These are phyloP conservation scores for Acanthaster planci DNA, from an alignment of 35 echinoderm and acorn worm species.

Conservation along the genomic window DNA sequence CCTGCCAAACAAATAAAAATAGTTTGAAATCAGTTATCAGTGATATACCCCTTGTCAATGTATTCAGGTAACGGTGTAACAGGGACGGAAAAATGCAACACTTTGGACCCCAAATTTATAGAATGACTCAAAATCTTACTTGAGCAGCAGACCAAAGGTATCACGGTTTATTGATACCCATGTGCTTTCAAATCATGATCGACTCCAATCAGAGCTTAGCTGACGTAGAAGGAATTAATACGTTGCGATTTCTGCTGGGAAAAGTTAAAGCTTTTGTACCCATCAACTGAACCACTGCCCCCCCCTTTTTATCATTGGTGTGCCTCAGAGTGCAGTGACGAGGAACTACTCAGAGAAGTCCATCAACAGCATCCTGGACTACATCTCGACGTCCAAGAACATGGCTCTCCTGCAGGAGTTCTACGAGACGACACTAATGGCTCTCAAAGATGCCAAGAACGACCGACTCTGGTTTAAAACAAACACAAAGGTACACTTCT, in stretches of 20 bases:
- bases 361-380: slow-evolving; percentile 98
- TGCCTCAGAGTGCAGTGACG: slow-evolving; percentile 94
- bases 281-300: background rate
- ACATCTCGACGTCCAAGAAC: slow-evolving; percentile 99
- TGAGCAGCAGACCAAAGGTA: too few species aligned
- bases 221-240: too few species aligned
- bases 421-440: slow-evolving; percentile 96
- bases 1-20: background rate
- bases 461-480: slow-evolving; percentile 99
- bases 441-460: slow-evolving; percentile 97
- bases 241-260: too few species aligned
- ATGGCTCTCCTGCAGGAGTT: slow-evolving; percentile 96
- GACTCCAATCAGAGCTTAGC: too few species aligned
- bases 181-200: too few species aligned
- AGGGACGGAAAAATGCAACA: too few species aligned
- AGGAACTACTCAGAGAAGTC: slow-evolving; percentile 99
- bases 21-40: too few species aligned
- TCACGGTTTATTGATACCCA: too few species aligned
- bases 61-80: too few species aligned
- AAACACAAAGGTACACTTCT: slow-evolving; percentile 98
- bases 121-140: background rate
- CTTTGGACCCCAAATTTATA: too few species aligned
- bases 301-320: background rate
- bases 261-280: too few species aligned
- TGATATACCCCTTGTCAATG: too few species aligned